A percentile compares a stretch with the other conserved stretches of the same genome.
phyloP scores from a whole-genome alignment of 2,888 invertebrate species.

The Deilephila porcellus region DNA sequence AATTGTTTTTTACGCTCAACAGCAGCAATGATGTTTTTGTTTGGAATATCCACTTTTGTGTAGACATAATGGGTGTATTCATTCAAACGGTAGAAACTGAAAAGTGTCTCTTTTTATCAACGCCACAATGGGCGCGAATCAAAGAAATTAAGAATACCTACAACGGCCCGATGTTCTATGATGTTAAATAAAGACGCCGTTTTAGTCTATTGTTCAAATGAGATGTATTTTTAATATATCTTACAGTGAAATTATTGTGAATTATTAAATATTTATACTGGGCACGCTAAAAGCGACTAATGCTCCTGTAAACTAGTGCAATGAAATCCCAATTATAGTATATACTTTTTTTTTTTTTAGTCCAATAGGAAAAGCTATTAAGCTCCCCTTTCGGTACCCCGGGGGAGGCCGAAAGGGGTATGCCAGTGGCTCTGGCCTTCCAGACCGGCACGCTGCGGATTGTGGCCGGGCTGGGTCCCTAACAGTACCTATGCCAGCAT shows the following conservation, averaged over 20 bases:
- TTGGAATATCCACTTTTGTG: slow-evolving; percentile 81
- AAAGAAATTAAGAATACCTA: slow-evolving; percentile 80
- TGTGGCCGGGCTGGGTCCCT: too few relatives aligned
- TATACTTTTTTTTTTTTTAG: too few relatives aligned
- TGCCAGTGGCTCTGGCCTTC: too few relatives aligned
- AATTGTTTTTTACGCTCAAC: slow-evolving; percentile 70
- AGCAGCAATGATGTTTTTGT: slow-evolving; percentile 75
- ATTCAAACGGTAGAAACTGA: slow-evolving; percentile 75
- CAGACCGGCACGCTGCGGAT: too few relatives aligned
- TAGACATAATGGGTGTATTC: slow-evolving; percentile 81
- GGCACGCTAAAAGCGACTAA: too few relatives aligned
- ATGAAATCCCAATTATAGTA: too few relatives aligned
- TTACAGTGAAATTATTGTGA: not conserved
- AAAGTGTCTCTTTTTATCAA: slow-evolving; percentile 81
- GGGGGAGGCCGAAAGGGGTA: too few relatives aligned
- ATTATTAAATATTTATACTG: not conserved
- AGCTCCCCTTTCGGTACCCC: too few relatives aligned
- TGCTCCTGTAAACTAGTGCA: too few relatives aligned
- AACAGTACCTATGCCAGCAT: too few relatives aligned
- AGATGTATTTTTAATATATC: not conserved
- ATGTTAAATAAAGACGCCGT: slow-evolving; percentile 64
- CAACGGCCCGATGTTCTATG: slow-evolving; percentile 74
- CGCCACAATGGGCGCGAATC: slow-evolving; percentile 78
- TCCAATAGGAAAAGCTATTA: too few relatives aligned
- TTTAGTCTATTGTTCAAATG: slow-evolving; percentile 53